These are phyloP conservation scores for Megamerina dolium DNA, from an alignment of 2,888 invertebrate species.

Conservation along the genomic window DNA sequence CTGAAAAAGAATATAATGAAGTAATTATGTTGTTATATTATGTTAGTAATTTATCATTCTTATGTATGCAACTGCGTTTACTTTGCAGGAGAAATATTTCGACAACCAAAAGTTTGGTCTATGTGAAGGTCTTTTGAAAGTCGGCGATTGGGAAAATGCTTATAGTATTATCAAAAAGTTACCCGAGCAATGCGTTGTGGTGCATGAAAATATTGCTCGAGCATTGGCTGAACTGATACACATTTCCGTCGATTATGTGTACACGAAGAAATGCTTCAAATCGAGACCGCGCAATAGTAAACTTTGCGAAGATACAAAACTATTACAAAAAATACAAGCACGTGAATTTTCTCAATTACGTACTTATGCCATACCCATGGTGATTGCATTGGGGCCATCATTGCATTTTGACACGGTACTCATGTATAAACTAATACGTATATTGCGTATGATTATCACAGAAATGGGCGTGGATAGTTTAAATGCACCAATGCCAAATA, in stretches of 20 bases:
- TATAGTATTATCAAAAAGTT: constrained; percentile 71
- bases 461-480: constrained; percentile 47
- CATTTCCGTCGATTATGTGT: constrained; percentile 78
- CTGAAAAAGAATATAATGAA: constrained; percentile 64
- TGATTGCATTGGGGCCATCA: constrained; percentile 79
- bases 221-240: constrained; percentile 77
- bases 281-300: constrained; percentile 64
- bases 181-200: constrained; percentile 73
- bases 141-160: constrained; percentile 89
- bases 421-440: constrained; percentile 74
- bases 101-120: constrained; percentile 91
- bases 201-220: constrained; percentile 70
- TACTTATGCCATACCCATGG: constrained; percentile 75
- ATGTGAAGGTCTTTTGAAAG: constrained; percentile 77
- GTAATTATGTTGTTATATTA: no score
- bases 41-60: no score
- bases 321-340: constrained; percentile 50
- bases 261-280: constrained; percentile 67
- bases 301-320: constrained; percentile 47
- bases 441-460: constrained; percentile 48
- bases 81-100: constrained; percentile 43
- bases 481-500: constrained; percentile 38
- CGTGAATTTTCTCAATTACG: constrained; percentile 66
- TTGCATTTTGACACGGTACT: constrained; percentile 81
- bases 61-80: no score